Percentiles rank a stretch among this genome's conserved stretches.
These are phyloP conservation scores for Odocoileus virginianus DNA, from an alignment of 2,113 vertebrate species.

Conservation along the genomic window DNA sequence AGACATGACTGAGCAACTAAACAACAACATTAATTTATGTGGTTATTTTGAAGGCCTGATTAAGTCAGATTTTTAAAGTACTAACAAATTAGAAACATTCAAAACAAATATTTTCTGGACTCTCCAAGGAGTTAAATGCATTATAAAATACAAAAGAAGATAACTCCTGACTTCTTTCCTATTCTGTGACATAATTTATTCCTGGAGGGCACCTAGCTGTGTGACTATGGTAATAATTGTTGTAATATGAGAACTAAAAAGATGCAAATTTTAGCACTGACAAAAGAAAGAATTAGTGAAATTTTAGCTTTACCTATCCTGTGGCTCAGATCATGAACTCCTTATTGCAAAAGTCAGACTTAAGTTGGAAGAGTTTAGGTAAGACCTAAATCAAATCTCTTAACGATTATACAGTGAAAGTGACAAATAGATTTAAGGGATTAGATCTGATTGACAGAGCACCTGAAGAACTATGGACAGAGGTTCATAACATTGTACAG, in stretches of 20 bases:
- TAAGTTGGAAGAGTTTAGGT: background rate
- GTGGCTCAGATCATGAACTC: background rate
- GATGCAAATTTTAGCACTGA: background rate
- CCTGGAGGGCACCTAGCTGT: background rate
- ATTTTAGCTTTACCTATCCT: background rate
- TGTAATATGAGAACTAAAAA: background rate
- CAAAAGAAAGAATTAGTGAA: background rate
- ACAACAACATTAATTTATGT: background rate
- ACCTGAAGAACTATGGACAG: background rate
- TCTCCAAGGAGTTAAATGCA: background rate
- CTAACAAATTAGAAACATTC: background rate
- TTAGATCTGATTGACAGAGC: background rate
- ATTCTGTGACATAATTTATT: background rate
- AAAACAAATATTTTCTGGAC: background rate
- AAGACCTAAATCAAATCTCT: background rate
- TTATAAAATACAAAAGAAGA: background rate
- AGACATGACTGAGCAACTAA: background rate
- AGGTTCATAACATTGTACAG: background rate
- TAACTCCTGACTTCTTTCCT: background rate
- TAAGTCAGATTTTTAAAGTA: slow-evolving; percentile 20
- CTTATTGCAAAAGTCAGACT: background rate
- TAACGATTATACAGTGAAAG: rapidly evolving
- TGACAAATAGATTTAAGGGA: background rate
- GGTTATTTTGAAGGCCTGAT: background rate
- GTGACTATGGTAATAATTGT: background rate